Evolutionary conservation across 2,113 vertebrate species (phyloP).

Genomic region (Brachypteracias leptosomus): DNA sequence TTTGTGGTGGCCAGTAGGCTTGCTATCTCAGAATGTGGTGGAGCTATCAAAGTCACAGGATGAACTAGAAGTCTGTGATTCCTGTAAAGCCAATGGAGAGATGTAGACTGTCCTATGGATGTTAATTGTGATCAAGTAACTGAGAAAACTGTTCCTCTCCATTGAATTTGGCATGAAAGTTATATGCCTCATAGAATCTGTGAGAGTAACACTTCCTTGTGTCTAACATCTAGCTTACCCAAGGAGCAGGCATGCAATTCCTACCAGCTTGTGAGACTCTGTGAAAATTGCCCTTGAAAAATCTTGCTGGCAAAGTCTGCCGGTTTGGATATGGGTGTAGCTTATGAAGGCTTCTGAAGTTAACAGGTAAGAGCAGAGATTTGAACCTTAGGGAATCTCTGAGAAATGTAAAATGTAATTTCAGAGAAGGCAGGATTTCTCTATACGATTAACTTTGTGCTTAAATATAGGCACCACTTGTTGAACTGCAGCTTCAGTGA

Average conservation of each 20-base stretch:
- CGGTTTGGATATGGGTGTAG: background rate
- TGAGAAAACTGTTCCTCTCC: background rate
- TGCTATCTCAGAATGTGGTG: background rate
- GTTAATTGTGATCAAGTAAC: background rate
- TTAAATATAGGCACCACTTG: background rate
- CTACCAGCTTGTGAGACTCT: background rate
- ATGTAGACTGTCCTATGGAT: background rate
- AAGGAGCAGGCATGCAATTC: background rate
- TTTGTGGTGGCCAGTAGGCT: background rate
- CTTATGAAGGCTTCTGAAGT: background rate
- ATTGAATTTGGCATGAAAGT: background rate
- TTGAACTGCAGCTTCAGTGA: background rate
- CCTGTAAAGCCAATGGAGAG: background rate
- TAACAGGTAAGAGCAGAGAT: background rate
- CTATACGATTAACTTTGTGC: background rate
- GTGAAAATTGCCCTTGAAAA: background rate
- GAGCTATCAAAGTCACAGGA: background rate
- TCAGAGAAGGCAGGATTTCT: background rate
- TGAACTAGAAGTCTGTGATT: background rate
- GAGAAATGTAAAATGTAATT: background rate
- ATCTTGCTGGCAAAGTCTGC: background rate
- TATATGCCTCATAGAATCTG: background rate
- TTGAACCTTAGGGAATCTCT: background rate
- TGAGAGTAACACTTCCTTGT: background rate
- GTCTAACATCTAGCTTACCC: fast-evolving